Base-by-base conservation (phyloP, 2,888 invertebrate genomes). In the Aelia acuminata region DNA sequence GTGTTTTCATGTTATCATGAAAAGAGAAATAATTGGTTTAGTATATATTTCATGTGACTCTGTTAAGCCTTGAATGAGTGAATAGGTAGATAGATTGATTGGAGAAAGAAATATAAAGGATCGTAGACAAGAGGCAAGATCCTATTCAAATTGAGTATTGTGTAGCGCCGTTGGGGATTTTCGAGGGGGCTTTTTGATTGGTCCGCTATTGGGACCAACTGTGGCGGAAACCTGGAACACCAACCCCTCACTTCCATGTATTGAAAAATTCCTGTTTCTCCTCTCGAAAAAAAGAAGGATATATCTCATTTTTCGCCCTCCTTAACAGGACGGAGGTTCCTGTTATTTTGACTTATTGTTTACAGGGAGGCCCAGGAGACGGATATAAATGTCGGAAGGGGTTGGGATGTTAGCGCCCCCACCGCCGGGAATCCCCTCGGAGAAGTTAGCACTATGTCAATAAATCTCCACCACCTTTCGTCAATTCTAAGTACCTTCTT, bases 71-170 rank as follows among this genome's bases (percentile, higher is more conserved):
- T 35, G 7, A 18, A 3, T 4, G 4, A 18, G 35, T 70, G 4
- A 20, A 70, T 18, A 35, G 31, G 8, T 35, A 70, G 35, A 57
- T 13, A n/a, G n/a, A 11, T 13, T 1, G 7, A 22, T 8, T 11
- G 0, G 18, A 70, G 18, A 70, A 70, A 20, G 5, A 35, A 35
- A 18, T 31, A 70, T 70, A 70, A 35, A 47, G 39, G 20, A 4
- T 20, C 7, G 39, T 75, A 75, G 75, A 75, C 26, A 75, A 75
- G 75, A 39, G 75, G 39, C 43, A 80, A 43, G 43, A 80, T 35
- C 75, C 43, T 43, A 80, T 80, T 80, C 80, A 80, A 80, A 80
- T 80, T 43, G 80, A 80, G 75, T n/a, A 80, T 43, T 80, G 80
- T 80, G 43, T 43, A 43, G 39, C 13, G 11, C 22, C 2, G 43